A percentile compares a stretch with the other conserved stretches of the same genome.
Conservation (phyloP, 1,140 invertebrate genomes). For the Achroia grisella region DNA sequence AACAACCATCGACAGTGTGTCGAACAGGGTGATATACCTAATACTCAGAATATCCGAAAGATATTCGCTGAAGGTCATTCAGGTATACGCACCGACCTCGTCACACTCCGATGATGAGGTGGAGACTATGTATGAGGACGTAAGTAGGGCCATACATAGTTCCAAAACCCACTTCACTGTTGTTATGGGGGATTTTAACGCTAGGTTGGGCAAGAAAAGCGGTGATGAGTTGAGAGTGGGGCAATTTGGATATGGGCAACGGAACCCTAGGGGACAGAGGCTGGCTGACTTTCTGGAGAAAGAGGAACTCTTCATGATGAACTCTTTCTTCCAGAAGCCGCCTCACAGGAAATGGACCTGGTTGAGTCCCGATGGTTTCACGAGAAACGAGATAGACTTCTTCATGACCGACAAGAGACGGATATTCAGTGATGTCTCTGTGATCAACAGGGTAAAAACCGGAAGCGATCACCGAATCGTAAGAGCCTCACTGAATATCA, state of each 20-base stretch:
- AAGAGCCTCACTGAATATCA: neutral
- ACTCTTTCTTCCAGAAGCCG: conserved; percentile 3
- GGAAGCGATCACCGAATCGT: neutral
- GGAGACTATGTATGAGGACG: conserved; percentile 2
- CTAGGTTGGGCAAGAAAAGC: neutral
- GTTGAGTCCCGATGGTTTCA: neutral
- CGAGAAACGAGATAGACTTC: no score
- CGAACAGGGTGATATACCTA: neutral
- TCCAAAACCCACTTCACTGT: neutral
- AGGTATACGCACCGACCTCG: conserved; percentile 1
- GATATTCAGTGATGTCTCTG: no score
- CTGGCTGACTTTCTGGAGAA: conserved; percentile 1
- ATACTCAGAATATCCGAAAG: neutral
- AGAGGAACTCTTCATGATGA: conserved; percentile 1
- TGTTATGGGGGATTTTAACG: neutral
- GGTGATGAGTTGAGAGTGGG: neutral
- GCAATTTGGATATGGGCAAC: neutral
- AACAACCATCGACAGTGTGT: neutral
- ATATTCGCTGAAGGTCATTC: neutral
- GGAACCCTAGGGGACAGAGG: neutral
- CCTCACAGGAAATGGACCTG: neutral
- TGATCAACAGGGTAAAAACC: neutral
- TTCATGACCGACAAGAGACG: no score
- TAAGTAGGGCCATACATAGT: neutral
- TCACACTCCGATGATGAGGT: neutral